Base-by-base conservation (phyloP, 2,888 invertebrate species). In the Mythimna ferrago region DNA sequence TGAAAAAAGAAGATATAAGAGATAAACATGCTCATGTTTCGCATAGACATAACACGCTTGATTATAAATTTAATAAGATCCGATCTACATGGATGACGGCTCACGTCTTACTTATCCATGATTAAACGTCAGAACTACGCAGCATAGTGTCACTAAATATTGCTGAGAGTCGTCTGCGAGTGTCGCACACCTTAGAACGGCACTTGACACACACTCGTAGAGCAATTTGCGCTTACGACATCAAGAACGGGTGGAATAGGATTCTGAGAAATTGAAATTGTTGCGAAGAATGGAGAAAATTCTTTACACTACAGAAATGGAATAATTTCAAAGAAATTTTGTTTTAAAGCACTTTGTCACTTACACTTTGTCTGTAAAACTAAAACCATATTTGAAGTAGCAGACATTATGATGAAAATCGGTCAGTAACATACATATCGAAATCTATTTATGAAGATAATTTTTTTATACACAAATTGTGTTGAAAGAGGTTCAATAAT, bases 191-290 rank as follows among this genome's bases (percentile, higher is more conserved):
- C 73, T 78, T 75, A 64, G 35, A 70, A 35, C 63, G 76, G 64
- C 79, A 76, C 77, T 78, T 72, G 79, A 75, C 80, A 80, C 56
- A 67, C 72, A 82, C 82, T 84, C 71, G 76, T 76, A 68, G 63
- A 85, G 86, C 78, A 85, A 86, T 86, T 86, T 81, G 66, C 69
- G 75, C 75, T 83, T 68, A 76, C 67, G 69, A 78, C 67, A 62
- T 75, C 73, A 76, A 76, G 75, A 75, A 81, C 73, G 68, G 73
- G 32, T 44, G 80, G 73, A 79, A 83, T 80, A 85, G 79, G 71
- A 78, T 79, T 63, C 66, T 56, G 75, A 67, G 73, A 76, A 84
- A 84, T 77, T 72, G 73, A 84, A 86, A 86, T 84, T 84, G 83
- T 80, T 66, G 54, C 60, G 41, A 54, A 78, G 56, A 66, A 71